Percentiles rank a stretch among this genome's conserved stretches.
phyloP scores from a whole-genome alignment of 1,140 invertebrate species.

The Psilanteris sp. region DNA sequence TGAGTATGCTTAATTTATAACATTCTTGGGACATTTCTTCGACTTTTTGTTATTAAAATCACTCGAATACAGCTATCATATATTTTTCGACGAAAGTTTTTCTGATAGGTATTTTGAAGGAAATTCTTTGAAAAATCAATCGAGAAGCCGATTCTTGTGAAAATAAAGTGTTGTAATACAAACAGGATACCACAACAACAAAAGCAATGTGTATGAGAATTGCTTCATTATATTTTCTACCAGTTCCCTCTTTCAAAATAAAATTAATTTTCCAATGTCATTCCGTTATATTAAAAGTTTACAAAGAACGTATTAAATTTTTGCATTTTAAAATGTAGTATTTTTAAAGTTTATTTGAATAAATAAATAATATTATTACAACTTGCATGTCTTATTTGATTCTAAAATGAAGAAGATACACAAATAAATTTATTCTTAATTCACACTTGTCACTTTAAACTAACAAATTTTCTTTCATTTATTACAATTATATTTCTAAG shows the following conservation, averaged over 20 bases:
- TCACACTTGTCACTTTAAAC: no score
- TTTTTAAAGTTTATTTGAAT: no score
- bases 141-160: not conserved
- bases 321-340: no score
- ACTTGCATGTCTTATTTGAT: no score
- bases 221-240: conserved; percentile 35
- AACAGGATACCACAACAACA: conserved; percentile 7
- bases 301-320: no score
- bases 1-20: conserved; percentile 59
- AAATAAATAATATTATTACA: no score
- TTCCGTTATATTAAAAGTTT: no score
- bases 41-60: conserved; percentile 31
- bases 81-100: conserved; percentile 19
- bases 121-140: conserved; percentile 28
- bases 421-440: no score
- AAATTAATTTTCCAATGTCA: not conserved
- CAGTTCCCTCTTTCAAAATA: not conserved
- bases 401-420: no score
- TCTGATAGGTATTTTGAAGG: conserved; percentile 15
- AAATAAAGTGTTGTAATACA: conserved; percentile 38
- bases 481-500: no score
- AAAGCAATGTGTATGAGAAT: conserved; percentile 20
- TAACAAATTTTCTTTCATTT: no score
- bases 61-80: conserved; percentile 13
- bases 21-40: conserved; percentile 18